These are phyloP conservation scores for Drosophila oshimai DNA, from an alignment of 1,140 invertebrate genomes.

Conservation along the genomic window DNA sequence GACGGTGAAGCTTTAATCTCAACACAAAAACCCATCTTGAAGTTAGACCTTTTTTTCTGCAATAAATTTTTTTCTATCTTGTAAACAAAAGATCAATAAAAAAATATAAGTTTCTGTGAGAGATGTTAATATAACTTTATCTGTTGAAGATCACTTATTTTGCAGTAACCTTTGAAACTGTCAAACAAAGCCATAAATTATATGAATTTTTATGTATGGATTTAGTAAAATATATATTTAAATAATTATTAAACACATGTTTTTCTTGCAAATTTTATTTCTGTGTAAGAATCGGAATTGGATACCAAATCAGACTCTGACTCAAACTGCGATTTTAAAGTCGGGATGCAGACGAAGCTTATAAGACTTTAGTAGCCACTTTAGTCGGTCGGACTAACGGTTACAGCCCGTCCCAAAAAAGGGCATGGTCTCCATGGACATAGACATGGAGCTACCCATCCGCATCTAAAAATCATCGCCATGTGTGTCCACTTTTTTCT, in stretches of 20 bases:
- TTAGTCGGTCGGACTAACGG: slow-evolving; percentile 66
- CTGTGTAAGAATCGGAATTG: slow-evolving; percentile 3
- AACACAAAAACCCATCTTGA: neutral
- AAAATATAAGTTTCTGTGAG: too few species aligned
- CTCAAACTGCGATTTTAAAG: neutral
- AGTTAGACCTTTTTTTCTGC: too few species aligned
- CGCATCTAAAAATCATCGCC: slow-evolving; percentile 43
- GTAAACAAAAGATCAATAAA: too few species aligned
- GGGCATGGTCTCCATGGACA: slow-evolving; percentile 52
- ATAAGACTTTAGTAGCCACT: slow-evolving; percentile 5
- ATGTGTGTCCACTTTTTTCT: slow-evolving; percentile 59
- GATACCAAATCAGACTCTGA: neutral
- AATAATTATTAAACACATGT: neutral
- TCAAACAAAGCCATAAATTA: too few species aligned
- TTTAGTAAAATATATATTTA: too few species aligned
- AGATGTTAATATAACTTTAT: too few species aligned
- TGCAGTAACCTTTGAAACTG: too few species aligned
- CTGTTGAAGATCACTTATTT: too few species aligned
- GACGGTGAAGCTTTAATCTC: neutral
- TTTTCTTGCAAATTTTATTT: neutral
- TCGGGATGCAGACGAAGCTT: slow-evolving; percentile 13
- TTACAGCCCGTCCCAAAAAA: slow-evolving; percentile 58
- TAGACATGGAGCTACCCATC: slow-evolving; percentile 10
- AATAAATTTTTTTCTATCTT: too few species aligned
- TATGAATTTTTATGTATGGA: too few species aligned